These are phyloP conservation scores for Zoanthus sansibaricus DNA, from an alignment of 92 coral and sea anemone species.

Conservation along the genomic window DNA sequence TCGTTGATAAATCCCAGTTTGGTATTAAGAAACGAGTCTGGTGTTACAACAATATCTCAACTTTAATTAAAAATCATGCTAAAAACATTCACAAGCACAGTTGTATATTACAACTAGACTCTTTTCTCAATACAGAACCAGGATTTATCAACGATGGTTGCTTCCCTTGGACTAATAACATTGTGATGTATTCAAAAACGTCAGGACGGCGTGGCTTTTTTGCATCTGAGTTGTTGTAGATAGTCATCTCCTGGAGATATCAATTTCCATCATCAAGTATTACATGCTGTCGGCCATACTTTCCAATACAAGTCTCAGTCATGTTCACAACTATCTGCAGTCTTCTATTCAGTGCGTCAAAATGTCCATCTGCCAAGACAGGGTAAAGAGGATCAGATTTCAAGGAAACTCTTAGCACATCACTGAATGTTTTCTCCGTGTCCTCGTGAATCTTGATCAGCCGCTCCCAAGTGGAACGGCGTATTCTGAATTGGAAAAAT, in stretches of 20 bases:
- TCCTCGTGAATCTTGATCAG: slow-evolving; percentile 55
- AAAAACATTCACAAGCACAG: too few relatives aligned
- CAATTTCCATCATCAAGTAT: slow-evolving; percentile 48
- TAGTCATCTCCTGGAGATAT: not conserved
- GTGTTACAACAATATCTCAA: too few relatives aligned
- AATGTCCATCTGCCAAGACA: slow-evolving; percentile 77
- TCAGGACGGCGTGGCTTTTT: too few relatives aligned
- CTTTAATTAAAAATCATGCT: too few relatives aligned
- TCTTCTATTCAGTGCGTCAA: slow-evolving; percentile 87
- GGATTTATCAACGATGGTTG: too few relatives aligned
- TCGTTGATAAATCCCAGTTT: too few relatives aligned
- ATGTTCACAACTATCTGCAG: slow-evolving; percentile 75
- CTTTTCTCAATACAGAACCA: too few relatives aligned
- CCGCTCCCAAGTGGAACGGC: slow-evolving; percentile 84
- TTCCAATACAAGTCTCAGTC: slow-evolving; percentile 69
- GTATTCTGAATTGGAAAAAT: slow-evolving; percentile 62
- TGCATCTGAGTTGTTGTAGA: too few relatives aligned
- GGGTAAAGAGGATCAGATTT: slow-evolving; percentile 86
- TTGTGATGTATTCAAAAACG: too few relatives aligned
- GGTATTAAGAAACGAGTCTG: too few relatives aligned
- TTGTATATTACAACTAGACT: too few relatives aligned
- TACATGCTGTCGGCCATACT: slow-evolving; percentile 59
- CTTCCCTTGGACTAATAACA: too few relatives aligned
- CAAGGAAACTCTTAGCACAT: slow-evolving; percentile 69
- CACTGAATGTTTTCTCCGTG: slow-evolving; percentile 67